Evolutionary conservation across 1,140 invertebrate species (phyloP).

Genomic region (Sitodiplosis mosellana): DNA sequence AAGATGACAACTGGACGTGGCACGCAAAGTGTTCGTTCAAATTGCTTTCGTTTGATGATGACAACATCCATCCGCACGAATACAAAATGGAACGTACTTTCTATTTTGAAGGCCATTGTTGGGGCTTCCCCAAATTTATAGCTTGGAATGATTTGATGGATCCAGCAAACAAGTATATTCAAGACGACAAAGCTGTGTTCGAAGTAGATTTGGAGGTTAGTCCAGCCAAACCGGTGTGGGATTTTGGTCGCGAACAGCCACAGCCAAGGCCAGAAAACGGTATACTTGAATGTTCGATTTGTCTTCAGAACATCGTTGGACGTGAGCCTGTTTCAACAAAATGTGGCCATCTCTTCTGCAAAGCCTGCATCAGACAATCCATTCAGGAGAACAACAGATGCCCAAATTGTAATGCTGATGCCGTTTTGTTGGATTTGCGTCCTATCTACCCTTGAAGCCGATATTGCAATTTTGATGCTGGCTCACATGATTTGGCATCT

Average conservation of each 20-base stretch:
- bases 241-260: conserved; percentile 10
- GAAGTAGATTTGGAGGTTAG: not conserved
- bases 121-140: not conserved
- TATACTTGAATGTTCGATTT: not conserved
- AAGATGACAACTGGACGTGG: not conserved
- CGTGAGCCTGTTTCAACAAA: not conserved
- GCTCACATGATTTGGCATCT: too few relatives aligned
- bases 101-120: not conserved
- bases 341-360: not conserved
- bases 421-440: too few relatives aligned
- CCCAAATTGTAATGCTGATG: not conserved
- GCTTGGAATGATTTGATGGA: not conserved
- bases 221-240: not conserved
- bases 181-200: not conserved
- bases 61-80: not conserved
- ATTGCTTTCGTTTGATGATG: not conserved
- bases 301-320: not conserved
- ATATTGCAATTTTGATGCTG: too few relatives aligned
- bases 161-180: not conserved
- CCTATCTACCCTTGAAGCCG: too few relatives aligned
- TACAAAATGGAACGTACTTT: not conserved
- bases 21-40: not conserved
- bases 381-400: not conserved
- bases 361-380: not conserved
- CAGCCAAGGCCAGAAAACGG: conserved; percentile 6